Base-by-base conservation (phyloP, 2,888 invertebrate genomes). In the Baccha elongata region DNA sequence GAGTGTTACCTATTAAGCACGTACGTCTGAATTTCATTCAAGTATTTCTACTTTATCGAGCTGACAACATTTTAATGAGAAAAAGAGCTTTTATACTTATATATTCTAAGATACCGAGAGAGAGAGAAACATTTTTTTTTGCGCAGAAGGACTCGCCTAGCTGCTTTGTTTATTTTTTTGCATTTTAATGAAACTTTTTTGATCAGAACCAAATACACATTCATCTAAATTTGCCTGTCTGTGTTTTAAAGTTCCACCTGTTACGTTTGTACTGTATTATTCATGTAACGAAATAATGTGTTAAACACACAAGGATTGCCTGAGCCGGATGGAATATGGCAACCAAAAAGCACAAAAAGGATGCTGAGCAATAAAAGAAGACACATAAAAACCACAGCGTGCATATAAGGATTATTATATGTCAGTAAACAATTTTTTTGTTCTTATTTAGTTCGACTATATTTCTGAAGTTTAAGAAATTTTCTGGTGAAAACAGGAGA, bases 241-340 rank as follows among this genome's bases (percentile, higher is more conserved):
- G 6, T 11, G 29, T 32, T 7, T n/a, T n/a, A n/a, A n/a, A 15
- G n/a, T 55, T 40, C 75, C 75, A 81, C 81, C 81, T 81, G 81
- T 81, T 81, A 81, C 81, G 71, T 48, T 42, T 48, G 21, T 13
- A 2, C 5, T 23, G 21, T n/a, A n/a, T n/a, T n/a, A n/a, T 23
- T 17, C 58, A 15, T 15, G 8, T n/a, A 17, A 19, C 0, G 5
- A 17, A 15, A 10, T 37, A 5, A 10, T 37, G 46, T 29, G 17
- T 53, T 48, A 35, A 11, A 23, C 26, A 46, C 13, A 26, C 10
- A 50, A 13, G 48, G 1, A 44, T 8, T 19, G 1, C 26, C 32
- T 26, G 8, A 6, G 4, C 21, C 0, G 15, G n/a, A 23, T 44
- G 17, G 6, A 52, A 40, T 40, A n/a, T 4, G 1, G 13, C 4